A percentile compares a stretch with the other conserved stretches of the same genome.
Conservation (phyloP, 2,797 vertebrate species). For the Urocyon cinereoargenteus region DNA sequence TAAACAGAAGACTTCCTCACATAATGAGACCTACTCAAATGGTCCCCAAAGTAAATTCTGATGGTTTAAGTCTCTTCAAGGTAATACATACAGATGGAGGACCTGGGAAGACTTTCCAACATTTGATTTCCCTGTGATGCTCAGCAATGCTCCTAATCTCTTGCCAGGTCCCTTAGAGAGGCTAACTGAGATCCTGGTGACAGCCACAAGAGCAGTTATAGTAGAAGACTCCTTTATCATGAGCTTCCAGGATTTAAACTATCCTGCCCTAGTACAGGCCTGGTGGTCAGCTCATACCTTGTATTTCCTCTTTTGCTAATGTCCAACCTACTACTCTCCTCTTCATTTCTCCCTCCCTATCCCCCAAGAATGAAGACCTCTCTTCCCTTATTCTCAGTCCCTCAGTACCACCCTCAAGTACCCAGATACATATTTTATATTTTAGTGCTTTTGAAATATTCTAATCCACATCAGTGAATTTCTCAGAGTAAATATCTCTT, state of each 20-base stretch:
- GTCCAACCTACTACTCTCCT: neutral
- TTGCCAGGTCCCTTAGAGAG: neutral
- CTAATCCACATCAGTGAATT: conserved; percentile 6
- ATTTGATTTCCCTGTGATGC: accelerated
- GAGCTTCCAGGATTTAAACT: neutral
- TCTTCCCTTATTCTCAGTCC: neutral
- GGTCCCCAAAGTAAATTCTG: neutral
- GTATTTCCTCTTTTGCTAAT: neutral
- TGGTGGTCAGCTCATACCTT: neutral
- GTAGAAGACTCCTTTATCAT: neutral
- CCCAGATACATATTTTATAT: neutral
- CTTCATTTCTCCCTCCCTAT: neutral
- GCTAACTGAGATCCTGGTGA: neutral
- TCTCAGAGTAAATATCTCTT: neutral
- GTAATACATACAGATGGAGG: neutral
- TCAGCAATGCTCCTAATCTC: neutral
- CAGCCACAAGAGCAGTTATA: neutral
- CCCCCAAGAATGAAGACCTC: neutral
- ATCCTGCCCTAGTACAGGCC: neutral
- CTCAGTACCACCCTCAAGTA: neutral
- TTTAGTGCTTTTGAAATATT: neutral
- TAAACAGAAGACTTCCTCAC: neutral
- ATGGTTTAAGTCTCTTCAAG: neutral
- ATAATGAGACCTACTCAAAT: neutral
- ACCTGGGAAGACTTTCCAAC: neutral